phyloP scores from a whole-genome alignment of 2,888 invertebrate genomes.

The Trissoscelio sp. region DNA sequence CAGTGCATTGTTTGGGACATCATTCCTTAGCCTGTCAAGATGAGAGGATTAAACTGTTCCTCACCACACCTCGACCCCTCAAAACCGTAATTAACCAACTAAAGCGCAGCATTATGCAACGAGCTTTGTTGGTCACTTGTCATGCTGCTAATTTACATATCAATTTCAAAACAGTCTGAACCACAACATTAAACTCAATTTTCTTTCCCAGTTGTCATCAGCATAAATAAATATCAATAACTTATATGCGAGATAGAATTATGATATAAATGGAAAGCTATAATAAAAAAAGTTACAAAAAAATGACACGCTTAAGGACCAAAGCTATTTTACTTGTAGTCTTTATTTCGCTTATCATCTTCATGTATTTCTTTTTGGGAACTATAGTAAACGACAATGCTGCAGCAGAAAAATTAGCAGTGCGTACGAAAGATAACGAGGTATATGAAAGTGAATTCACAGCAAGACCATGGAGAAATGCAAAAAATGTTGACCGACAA shows the following conservation, averaged over 20 bases:
- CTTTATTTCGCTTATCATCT: conserved; percentile 7
- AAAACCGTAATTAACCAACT: conserved; percentile 6
- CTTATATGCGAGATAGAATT: neutral
- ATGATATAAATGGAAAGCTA: neutral
- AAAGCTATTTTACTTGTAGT: conserved; percentile 68
- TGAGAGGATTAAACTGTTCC: neutral
- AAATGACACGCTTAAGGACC: conserved; percentile 78
- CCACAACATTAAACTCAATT: neutral
- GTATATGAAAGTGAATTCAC: conserved; percentile 64
- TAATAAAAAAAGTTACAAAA: neutral
- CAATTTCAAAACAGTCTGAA: neutral
- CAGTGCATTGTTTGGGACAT: neutral
- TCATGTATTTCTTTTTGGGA: conserved; percentile 79
- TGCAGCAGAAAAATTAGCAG: too few relatives aligned
- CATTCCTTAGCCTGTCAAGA: neutral
- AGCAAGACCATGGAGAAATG: conserved; percentile 25
- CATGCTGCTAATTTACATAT: conserved; percentile 22
- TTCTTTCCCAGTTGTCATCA: neutral
- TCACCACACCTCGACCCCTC: conserved; percentile 1
- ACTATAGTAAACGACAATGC: conserved; percentile 76
- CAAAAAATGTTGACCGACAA: conserved; percentile 68
- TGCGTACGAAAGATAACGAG: conserved; percentile 72
- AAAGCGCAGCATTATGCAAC: conserved; percentile 30
- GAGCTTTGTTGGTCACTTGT: conserved; percentile 15
- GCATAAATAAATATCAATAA: too few relatives aligned